These are phyloP conservation scores for Colinus virginianus DNA, from an alignment of 2,113 vertebrate species.

Conservation along the genomic window DNA sequence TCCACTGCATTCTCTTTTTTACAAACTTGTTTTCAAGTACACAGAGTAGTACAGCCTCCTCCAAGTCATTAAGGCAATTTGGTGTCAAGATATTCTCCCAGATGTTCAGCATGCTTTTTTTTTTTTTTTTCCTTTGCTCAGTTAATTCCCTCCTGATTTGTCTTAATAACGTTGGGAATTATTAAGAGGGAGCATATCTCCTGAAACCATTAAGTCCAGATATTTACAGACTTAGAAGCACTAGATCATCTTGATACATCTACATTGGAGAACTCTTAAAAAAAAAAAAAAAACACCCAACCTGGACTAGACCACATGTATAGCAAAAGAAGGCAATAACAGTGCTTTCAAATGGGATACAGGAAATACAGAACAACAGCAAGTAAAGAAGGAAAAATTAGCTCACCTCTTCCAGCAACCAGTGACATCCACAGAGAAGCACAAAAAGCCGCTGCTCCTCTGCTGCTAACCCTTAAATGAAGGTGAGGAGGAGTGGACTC, in stretches of 20 bases:
- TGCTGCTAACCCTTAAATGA: no score
- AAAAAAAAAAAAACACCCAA: not conserved
- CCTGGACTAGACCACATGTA: not conserved
- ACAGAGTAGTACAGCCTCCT: not conserved
- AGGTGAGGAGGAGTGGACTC: no score
- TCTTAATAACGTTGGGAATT: slow-evolving; percentile 2
- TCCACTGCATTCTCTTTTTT: not conserved
- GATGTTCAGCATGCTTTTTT: not conserved
- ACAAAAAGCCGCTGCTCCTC: no score
- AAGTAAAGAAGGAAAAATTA: no score
- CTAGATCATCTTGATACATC: not conserved
- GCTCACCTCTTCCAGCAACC: no score
- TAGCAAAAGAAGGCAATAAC: no score
- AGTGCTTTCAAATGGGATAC: no score
- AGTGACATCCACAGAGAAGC: no score
- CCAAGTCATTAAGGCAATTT: not conserved
- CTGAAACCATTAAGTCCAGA: not conserved
- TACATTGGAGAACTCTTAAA: not conserved
- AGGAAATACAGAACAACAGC: no score
- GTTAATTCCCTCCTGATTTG: slow-evolving; percentile 45
- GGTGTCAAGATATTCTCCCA: slow-evolving; percentile 2
- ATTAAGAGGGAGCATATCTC: slow-evolving; percentile 16
- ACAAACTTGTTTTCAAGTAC: not conserved
- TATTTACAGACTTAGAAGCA: not conserved
- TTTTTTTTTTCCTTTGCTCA: not conserved